Conservation (phyloP, 2,113 vertebrate species). For the Myocastor coypus region DNA sequence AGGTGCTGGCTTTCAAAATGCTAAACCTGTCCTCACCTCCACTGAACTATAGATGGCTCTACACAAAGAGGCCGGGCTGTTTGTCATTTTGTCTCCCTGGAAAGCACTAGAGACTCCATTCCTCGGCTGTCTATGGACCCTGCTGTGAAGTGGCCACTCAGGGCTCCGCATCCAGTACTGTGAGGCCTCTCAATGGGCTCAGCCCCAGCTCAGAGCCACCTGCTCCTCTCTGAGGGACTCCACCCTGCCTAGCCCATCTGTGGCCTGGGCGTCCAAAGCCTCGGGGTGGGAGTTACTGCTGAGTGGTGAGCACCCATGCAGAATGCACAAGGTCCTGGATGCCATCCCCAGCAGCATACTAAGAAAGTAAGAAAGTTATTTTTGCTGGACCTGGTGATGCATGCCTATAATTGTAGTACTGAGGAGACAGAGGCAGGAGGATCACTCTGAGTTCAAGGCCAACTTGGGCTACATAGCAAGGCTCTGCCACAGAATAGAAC, state of each 20-base stretch:
- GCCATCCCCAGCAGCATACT: not conserved
- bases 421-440: not conserved
- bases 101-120: not conserved
- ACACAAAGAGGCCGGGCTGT: not conserved
- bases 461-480: not conserved
- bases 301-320: not conserved
- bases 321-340: not conserved
- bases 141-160: not conserved
- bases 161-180: not conserved
- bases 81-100: not conserved
- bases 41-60: not conserved
- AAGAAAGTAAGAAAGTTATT: not conserved
- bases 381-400: not conserved
- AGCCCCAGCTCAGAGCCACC: not conserved
- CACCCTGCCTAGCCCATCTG: fast-evolving
- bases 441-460: not conserved
- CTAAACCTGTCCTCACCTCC: not conserved
- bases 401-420: not conserved
- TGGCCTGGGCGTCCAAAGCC: not conserved
- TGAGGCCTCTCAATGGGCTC: not conserved
- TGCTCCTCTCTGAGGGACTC: not conserved
- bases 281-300: not conserved
- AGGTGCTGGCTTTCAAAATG: not conserved
- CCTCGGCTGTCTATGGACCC: not conserved
- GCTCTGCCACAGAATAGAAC: not conserved